Evolutionary conservation across 1,140 invertebrate species (phyloP), one percentile per base, ranked within the genome.

Genomic region (Phymorhynchus buccinoides): DNA sequence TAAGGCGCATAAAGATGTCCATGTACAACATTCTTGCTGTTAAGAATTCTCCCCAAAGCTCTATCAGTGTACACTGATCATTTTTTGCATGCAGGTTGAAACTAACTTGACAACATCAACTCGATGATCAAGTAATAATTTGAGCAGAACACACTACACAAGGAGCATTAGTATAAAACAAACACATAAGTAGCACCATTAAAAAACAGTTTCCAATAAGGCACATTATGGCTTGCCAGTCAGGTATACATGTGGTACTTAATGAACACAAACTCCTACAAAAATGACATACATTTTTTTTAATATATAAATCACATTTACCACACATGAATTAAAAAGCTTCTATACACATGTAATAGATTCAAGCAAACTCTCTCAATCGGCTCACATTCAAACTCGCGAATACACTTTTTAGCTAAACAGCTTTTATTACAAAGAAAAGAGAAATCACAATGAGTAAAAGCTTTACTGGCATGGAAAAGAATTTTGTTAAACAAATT

Each of bases 71-170:
- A 27, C 56, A 62, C 56, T 22, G 56, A 62, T 62, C 4, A 62
- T 27, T 27, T 27, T 27, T 12, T 12, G 56, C 56, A 62, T 62
- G 4, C 56, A 62, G 6, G 56, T 12, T 62, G 18, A 62, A 27
- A 22, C 18, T 4, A 62, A 27, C 56, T 62, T 62, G 56, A 62
- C 14, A 41, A 41, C 42, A 75, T 75, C 73, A n/a, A n/a, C n/a
- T n/a, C n/a, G n/a, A n/a, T n/a, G n/a, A n/a, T n/a, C n/a, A 75
- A 75, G 66, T 71, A 32, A 71, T 44, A 42, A 71, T 71, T 83
- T 83, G 81, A 83, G 81, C 81, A 83, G 81, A 83, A 83, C 81
- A 83, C 62, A 42, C 62, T 44, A 83, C 18, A n/a, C 52, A 41
- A 79, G 52, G 27, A 75, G 27, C 32, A 75, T 41, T 37, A 75